These are phyloP conservation scores for Eidolon helvum DNA, from an alignment of 2,113 vertebrate genomes.

Conservation along the genomic window DNA sequence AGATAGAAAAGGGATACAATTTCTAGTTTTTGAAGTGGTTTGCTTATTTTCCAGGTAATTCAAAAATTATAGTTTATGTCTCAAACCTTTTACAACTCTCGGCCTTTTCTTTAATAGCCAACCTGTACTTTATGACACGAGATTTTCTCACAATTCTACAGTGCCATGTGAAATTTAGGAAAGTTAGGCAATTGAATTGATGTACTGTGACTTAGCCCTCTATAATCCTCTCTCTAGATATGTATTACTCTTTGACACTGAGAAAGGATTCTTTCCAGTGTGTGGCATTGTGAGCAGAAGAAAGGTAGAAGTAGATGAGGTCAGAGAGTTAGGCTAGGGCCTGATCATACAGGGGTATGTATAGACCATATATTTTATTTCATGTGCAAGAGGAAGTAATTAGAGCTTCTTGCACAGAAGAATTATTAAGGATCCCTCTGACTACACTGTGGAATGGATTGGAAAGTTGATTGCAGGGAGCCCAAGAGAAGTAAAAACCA, in stretches of 20 bases:
- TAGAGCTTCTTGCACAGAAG: neutral
- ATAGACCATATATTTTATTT: neutral
- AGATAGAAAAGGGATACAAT: neutral
- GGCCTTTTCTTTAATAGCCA: neutral
- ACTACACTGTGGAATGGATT: neutral
- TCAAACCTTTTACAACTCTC: neutral
- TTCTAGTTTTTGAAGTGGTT: neutral
- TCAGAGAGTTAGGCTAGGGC: neutral
- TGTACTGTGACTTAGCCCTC: neutral
- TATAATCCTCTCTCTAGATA: constrained; percentile 32
- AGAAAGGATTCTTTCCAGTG: constrained; percentile 7
- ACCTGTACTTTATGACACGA: neutral
- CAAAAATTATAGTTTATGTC: neutral
- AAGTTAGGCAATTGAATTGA: constrained; percentile 41
- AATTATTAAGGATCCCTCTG: neutral
- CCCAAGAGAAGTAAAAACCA: neutral
- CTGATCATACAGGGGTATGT: neutral
- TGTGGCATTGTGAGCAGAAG: neutral
- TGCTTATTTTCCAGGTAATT: constrained; percentile 6
- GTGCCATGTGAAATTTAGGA: constrained; percentile 13
- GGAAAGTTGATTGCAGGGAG: neutral
- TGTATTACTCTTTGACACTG: constrained; percentile 16
- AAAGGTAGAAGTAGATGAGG: neutral
- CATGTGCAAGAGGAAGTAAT: neutral
- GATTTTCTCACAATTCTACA: constrained; percentile 36